Base-by-base conservation (phyloP, 1,140 invertebrate genomes). In the Trissolcus basalis region DNA sequence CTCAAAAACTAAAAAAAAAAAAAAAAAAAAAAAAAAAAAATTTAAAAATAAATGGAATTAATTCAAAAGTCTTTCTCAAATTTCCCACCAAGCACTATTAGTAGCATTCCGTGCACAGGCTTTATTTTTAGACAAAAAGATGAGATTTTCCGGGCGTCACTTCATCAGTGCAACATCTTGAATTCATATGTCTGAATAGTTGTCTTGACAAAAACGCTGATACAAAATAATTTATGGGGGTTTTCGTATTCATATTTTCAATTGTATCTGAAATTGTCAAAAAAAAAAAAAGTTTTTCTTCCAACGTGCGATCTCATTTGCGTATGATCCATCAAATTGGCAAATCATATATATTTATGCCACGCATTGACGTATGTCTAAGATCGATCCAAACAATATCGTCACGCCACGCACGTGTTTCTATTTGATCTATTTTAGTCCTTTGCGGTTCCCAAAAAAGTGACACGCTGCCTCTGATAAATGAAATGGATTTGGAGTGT, bases 341-440 rank as follows among this genome's bases (percentile, higher is more conserved):
- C 51, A 12, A 15, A 54, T 54, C 16, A 36, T 63, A 16, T 44
- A 1, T 55, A 19, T 27, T 14, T 55, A 9, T 44, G 15, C 39
- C 39, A n/a, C 19, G 19, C 19, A 27, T 27, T 44, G 43, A 44
- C 36, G n/a, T 39, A 9, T 8, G 36, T 39, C 36, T 39, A 11
- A n/a, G 2, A 43, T 43, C 32, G 39, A 45, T 63, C 59, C 44
- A 36, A 50, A 45, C 19, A 60, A 56, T 61, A 54, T 11, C 36
- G 0, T 15, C 27, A 27, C 1, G 13, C 45, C 35, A 27, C 19
- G 60, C 27, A 48, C 56, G 55, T 70, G 56, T 65, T 65, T 35
- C 27, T 19, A 39, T 68, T 59, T 48, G 71, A 49, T 59, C 60
- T 76, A 70, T 70, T 76, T 70, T 13, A 27, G 61, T 68, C 27